Percentiles rank a stretch among this genome's conserved stretches.
Evolutionary conservation across 2,797 vertebrate species (phyloP).

Genomic region (Platalea minor): DNA sequence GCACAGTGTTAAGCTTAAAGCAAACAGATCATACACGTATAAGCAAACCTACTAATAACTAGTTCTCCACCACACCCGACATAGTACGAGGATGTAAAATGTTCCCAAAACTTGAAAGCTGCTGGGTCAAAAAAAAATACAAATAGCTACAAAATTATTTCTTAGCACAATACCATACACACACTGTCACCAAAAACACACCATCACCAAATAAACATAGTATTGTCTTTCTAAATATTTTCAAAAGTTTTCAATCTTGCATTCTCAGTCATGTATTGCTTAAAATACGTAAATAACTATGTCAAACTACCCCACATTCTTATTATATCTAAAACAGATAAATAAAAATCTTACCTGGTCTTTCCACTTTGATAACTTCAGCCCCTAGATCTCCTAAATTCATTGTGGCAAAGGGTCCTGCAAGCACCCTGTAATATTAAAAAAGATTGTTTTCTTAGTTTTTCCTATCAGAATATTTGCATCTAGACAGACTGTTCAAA

Average conservation of each 20-base stretch:
- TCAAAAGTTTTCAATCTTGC: not conserved
- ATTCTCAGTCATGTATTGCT: not conserved
- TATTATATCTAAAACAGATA: not conserved
- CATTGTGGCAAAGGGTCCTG: slow-evolving; percentile 95
- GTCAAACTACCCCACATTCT: not conserved
- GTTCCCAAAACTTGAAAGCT: not conserved
- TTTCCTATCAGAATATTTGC: not conserved
- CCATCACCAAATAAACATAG: not conserved
- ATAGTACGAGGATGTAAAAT: not conserved
- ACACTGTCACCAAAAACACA: not conserved
- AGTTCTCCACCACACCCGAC: not conserved
- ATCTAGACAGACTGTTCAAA: slow-evolving; percentile 8
- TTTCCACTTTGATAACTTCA: slow-evolving; percentile 95
- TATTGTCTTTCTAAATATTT: not conserved
- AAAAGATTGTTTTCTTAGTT: not conserved
- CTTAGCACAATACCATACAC: not conserved
- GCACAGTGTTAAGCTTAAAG: not conserved
- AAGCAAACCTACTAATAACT: not conserved
- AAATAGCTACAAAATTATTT: not conserved
- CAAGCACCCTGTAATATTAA: slow-evolving; percentile 83
- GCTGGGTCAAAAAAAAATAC: not conserved
- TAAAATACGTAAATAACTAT: not conserved
- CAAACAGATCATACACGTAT: not conserved
- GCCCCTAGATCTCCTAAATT: slow-evolving; percentile 94
- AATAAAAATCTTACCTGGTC: slow-evolving; percentile 80